Conservation (phyloP, 37 sponge, comb jelly and placozoan species). For the Tethya wilhelma region DNA sequence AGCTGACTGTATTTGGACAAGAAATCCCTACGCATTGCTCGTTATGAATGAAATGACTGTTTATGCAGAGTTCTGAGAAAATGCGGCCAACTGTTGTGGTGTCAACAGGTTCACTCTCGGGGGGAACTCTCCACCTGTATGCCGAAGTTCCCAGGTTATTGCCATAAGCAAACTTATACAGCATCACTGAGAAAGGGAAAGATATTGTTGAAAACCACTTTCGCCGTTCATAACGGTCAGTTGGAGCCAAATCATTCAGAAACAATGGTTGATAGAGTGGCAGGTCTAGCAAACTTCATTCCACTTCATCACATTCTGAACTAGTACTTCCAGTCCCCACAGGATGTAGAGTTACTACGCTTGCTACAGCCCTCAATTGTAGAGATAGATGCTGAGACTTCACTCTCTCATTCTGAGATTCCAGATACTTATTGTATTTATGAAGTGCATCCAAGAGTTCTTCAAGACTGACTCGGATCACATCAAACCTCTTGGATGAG, state of each 20-base stretch:
- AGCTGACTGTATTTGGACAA: neutral
- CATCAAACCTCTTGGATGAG: neutral
- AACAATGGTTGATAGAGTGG: slow-evolving; percentile 17
- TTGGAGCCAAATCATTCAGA: slow-evolving; percentile 11
- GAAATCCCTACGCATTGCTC: neutral
- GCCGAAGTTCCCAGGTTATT: slow-evolving; percentile 30
- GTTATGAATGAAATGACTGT: neutral
- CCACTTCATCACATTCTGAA: slow-evolving; percentile 2
- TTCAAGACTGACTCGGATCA: slow-evolving; percentile 1
- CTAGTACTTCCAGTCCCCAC: neutral
- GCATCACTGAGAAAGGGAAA: slow-evolving; percentile 6
- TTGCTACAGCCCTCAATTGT: neutral
- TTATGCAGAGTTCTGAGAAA: slow-evolving; percentile 14
- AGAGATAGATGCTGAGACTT: slow-evolving; percentile 3
- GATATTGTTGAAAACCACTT: slow-evolving; percentile 22
- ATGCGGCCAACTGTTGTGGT: slow-evolving; percentile 1
- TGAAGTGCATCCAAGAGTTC: slow-evolving; percentile 11
- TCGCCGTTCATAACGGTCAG: slow-evolving; percentile 15
- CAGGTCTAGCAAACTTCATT: slow-evolving; percentile 9
- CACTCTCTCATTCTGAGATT: slow-evolving; percentile 9
- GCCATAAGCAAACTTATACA: slow-evolving; percentile 29
- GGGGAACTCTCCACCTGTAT: slow-evolving; percentile 20
- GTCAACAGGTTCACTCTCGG: slow-evolving; percentile 1
- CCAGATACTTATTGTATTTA: slow-evolving; percentile 1
- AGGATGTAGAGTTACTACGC: neutral